Evolutionary conservation across 2,888 invertebrate genomes (phyloP), one percentile per base, ranked within the genome.

Genomic region (Drosophila mimica): DNA sequence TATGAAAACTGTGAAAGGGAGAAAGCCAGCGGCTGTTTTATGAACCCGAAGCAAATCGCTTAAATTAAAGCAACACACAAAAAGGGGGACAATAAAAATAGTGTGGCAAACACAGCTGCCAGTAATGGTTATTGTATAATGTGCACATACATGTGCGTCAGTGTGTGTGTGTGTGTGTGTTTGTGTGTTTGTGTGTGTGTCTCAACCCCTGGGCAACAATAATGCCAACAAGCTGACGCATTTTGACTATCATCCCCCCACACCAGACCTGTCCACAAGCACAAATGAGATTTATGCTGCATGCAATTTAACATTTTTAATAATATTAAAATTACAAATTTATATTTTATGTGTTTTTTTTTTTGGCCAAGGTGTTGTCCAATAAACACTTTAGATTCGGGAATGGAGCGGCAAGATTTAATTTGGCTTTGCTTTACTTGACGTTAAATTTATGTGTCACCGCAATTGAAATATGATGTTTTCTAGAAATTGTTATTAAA

Each of bases 241-340:
- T 49, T 58, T 57, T 59, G 46, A 51, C 28, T 30, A 56, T 60
- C 64, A 52, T n/a, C 65, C 68, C 65, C 68, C 28, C 69, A 8
- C 40, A 30, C 17, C 34, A 34, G 34, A 56, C 20, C 49, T 51
- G 60, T 28, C 36, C 52, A 53, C 53, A 74, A 40, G 59, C 57
- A 53, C 68, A 84, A 85, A 85, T 82, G 80, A 88, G 82, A 88
- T 88, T 88, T 89, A 88, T 89, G 88, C 82, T 73, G 75, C 78
- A 61, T 76, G 80, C 65, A 88, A 82, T 82, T 82, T 76, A 77
- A 81, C 76, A 89, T 89, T 89, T 89, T 88, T 86, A 88, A 87
- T 82, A 86, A 75, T 86, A 87, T 89, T 89, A 88, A 88, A 89
- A 88, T 84, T 84, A 83, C 81, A 85, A 87, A 88, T 88, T 85